Conservation (phyloP, 2,888 invertebrate species). For the Cheilosia variabilis region DNA sequence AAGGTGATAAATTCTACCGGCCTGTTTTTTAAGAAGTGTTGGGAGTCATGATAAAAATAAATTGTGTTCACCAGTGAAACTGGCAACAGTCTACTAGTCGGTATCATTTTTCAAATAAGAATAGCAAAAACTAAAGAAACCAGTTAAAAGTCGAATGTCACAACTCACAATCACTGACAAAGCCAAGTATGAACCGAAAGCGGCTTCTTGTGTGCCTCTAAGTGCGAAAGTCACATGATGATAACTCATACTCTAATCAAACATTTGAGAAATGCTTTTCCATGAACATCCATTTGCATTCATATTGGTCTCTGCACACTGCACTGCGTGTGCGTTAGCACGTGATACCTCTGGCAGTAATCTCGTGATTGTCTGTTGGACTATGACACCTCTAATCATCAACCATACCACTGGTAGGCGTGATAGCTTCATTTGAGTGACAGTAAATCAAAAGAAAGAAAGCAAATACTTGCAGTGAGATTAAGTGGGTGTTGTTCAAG, state of each 20-base stretch:
- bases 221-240: not conserved
- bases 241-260: not conserved
- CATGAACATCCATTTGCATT: not conserved
- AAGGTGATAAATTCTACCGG: no score
- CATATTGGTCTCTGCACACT: slow-evolving; percentile 22
- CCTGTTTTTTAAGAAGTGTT: no score
- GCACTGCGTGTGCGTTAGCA: slow-evolving; percentile 40
- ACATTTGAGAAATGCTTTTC: not conserved
- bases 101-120: no score
- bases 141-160: no score
- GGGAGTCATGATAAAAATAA: no score
- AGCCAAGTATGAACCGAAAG: no score
- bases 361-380: slow-evolving; percentile 64
- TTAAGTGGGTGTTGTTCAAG: no score
- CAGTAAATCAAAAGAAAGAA: not conserved
- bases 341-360: slow-evolving; percentile 50
- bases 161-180: no score
- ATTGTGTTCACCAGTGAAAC: no score
- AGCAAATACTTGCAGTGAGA: not conserved
- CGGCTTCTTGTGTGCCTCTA: no score
- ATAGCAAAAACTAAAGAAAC: no score
- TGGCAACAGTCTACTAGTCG: no score
- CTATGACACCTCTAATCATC: slow-evolving; percentile 56
- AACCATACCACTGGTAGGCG: not conserved
- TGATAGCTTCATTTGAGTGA: not conserved